Evolutionary conservation across 1,140 invertebrate species (phyloP).

Genomic region (Berghia stephanieae): DNA sequence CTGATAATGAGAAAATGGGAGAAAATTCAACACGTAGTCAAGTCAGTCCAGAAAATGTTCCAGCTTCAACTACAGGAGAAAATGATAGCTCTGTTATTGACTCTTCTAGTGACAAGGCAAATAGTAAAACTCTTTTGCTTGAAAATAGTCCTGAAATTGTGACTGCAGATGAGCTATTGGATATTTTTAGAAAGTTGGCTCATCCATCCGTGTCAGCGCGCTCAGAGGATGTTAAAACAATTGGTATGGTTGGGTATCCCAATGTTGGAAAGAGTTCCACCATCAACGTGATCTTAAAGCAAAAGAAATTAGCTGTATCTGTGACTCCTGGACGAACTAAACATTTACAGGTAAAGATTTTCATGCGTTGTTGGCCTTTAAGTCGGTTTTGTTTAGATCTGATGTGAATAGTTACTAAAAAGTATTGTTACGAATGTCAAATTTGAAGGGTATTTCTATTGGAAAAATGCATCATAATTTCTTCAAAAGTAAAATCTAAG

Average conservation of each 20-base stretch:
- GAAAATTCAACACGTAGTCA: not conserved
- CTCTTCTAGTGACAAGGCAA: not conserved
- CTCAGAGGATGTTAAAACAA: constrained; percentile 72
- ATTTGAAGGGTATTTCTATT: no score
- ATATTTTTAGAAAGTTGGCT: constrained; percentile 73
- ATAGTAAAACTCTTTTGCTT: no score
- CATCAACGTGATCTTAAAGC: constrained; percentile 89
- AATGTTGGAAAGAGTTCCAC: constrained; percentile 99
- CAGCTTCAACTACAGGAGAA: not conserved
- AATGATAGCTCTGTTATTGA: not conserved
- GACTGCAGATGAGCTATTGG: constrained; percentile 68
- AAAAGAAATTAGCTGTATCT: constrained; percentile 95
- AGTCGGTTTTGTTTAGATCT: no score
- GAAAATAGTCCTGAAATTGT: constrained; percentile 33
- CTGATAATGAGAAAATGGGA: no score
- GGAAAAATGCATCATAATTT: no score
- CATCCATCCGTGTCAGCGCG: constrained; percentile 68
- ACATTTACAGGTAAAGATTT: constrained; percentile 79
- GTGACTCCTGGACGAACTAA: constrained; percentile 97
- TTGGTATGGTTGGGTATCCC: constrained; percentile 95
- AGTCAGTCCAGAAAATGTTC: not conserved
- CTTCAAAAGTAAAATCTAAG: no score
- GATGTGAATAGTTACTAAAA: no score
- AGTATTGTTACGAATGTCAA: no score
- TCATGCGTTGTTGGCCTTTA: no score